Base-by-base conservation (phyloP, 1,140 invertebrate species). In the Aethina tumida region DNA sequence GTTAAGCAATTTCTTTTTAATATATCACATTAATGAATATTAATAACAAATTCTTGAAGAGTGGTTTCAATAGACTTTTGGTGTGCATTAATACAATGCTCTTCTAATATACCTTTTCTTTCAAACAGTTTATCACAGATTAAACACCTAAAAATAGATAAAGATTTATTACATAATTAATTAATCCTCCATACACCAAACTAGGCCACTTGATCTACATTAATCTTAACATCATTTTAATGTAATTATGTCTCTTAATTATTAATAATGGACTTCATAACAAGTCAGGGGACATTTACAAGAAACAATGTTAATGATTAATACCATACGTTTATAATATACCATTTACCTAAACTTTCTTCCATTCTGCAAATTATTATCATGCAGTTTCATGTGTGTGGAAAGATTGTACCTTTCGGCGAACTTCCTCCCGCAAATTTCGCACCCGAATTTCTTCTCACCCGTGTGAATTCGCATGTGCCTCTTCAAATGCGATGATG, bases 391-490 rank as follows among this genome's bases (percentile, higher is more conserved):
- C 27, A 54, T 43, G 39, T 59, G 56, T 6, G 51, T 44, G 9
- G 40, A 35, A 16, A 59, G 36, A 41, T 59, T 59, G 35, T 59
- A 75, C 24, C 73, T 70, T 59, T 83, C 77, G 0, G 77, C 73
- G 50, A 81, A 82, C 13, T 71, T 65, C 58, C 79, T 81, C 12
- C 70, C 69, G 59, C 78, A 81, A 17, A 66, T 62, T 6, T 60
- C 59, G 49, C 79, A 82, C 35, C 59, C 67, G 49, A 76, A 79
- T 4, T 73, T 74, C 56, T 75, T 76, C 56, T 81, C 77, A 9
- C 75, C 74, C 1, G 75, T 79, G 50, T 81, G 78, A 4, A 73
- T 73, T 21, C 76, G 65, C 52, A 78, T 65, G 49, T 81, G 79
- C 5, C 75, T 65, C 59, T 76, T 75, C 43, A 77, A 66, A 57